Evolutionary conservation across 1,140 invertebrate genomes (phyloP).

Genomic region (Drosophila fuyamai): DNA sequence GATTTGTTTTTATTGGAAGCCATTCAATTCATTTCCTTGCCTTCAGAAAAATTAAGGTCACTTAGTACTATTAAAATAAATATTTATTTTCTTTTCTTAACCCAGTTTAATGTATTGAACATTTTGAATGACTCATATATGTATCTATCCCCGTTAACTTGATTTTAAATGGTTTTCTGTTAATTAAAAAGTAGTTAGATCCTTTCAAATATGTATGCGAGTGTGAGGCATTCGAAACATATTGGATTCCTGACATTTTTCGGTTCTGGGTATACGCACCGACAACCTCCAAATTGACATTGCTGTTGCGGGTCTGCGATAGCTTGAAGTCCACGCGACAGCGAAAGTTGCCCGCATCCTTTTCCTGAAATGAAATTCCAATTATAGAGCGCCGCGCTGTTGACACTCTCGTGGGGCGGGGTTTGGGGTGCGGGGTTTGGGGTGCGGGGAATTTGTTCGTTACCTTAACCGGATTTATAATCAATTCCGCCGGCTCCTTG

Average conservation of each 20-base stretch:
- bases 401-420: slow-evolving; percentile 39
- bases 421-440: no score
- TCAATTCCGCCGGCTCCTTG: slow-evolving; percentile 86
- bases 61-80: no score
- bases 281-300: slow-evolving; percentile 91
- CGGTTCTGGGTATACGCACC: slow-evolving; percentile 87
- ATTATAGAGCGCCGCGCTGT: slow-evolving; percentile 68
- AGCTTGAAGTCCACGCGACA: slow-evolving; percentile 93
- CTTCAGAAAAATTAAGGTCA: no score
- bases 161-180: no score
- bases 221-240: slow-evolving; percentile 4
- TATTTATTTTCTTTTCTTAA: no score
- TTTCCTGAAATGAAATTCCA: slow-evolving; percentile 86
- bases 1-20: no score
- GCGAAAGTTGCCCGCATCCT: slow-evolving; percentile 90
- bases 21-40: no score
- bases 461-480: slow-evolving; percentile 84
- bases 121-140: no score
- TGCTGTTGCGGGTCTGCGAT: slow-evolving; percentile 92
- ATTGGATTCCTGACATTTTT: slow-evolving; percentile 18
- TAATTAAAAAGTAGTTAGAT: neutral
- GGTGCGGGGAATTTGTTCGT: slow-evolving; percentile 1
- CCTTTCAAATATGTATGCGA: neutral
- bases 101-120: no score
- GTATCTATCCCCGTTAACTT: no score